Base-by-base conservation (phyloP, 2,797 vertebrate species). In the Phalanger gymnotis region DNA sequence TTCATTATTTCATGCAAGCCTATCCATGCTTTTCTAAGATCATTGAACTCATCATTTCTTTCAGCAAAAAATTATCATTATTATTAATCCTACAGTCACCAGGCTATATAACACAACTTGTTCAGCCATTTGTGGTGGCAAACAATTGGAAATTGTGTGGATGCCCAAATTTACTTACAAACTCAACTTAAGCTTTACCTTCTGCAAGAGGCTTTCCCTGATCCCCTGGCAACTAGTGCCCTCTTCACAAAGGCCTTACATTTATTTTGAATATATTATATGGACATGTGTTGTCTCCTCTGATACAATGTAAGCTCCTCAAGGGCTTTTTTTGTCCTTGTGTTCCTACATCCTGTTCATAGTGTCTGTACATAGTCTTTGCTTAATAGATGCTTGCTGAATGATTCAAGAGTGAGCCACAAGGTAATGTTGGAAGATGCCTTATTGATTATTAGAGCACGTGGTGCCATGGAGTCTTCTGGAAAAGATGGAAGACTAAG, bases 381-480 rank as follows among this genome's bases (percentile, higher is more conserved):
- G 40, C 73, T 47, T 40, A 73, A 73, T 2, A 73, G n/a, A 81
- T 40, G 7, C 9, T 81, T 47, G 40, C 27, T 81, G 73, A 81
- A 47, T 81, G n/a, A 81, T 47, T 81, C 22, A 92, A 93, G 22
- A 87, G n/a, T 47, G 53, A 91, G 31, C 54, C 92, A 92, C 90
- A 91, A 94, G 53, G 53, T 66, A 91, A 34, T 52, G 81, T 53
- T 56, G 5, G 47, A 92, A 91, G 31, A 87, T 58, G 53, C 53
- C 27, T 87, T 47, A 47, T n/a, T 94, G 94, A 56, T 93, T 92
- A 96, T 93, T 90, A 91, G 95, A 96, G 56, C 90, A 92, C 0
- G 58, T 95, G 56, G 92, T 95, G 87, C 87, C 90, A 31, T 81
- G 47, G 95, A 27, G 93, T 10, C 12, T 90, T 91, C 52, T 57